Percentiles rank a stretch among this genome's conserved stretches.
Conservation (phyloP, 2,113 vertebrate genomes). For the Spheniscus mendiculus region DNA sequence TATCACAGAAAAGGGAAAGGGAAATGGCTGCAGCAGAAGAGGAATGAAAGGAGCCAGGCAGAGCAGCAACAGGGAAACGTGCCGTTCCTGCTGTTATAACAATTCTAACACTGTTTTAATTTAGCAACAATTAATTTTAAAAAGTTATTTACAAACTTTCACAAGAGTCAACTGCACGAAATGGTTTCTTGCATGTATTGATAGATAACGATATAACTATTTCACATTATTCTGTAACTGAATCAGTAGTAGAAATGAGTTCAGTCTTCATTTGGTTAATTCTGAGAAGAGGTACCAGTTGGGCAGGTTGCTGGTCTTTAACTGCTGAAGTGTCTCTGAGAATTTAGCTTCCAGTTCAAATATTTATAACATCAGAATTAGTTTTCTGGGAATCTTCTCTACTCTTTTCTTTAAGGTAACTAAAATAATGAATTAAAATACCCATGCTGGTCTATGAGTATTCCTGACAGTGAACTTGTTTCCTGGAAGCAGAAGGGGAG, state of each 20-base stretch:
- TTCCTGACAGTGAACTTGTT: slow-evolving; percentile 30
- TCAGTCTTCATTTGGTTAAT: not conserved
- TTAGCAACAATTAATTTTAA: not conserved
- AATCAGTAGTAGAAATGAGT: not conserved
- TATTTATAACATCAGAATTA: slow-evolving; percentile 31
- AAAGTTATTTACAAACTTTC: slow-evolving; percentile 16
- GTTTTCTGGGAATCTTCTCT: slow-evolving; percentile 24
- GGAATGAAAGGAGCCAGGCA: not conserved
- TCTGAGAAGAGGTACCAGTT: not conserved
- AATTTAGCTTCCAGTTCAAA: slow-evolving; percentile 3
- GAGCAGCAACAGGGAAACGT: not conserved
- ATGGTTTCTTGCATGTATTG: not conserved
- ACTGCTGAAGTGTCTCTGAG: not conserved
- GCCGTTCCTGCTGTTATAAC: not conserved
- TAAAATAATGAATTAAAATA: slow-evolving; percentile 21
- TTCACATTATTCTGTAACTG: not conserved
- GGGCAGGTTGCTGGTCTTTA: not conserved
- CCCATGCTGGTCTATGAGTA: not conserved
- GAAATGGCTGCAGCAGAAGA: not conserved
- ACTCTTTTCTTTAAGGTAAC: not conserved
- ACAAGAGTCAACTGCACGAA: not conserved
- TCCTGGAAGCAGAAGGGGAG: slow-evolving; percentile 41
- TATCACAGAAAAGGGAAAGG: not conserved
- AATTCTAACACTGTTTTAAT: not conserved
- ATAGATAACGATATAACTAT: not conserved